These are phyloP conservation scores for Syritta pipiens DNA, from an alignment of 2,888 invertebrate genomes.

Conservation along the genomic window DNA sequence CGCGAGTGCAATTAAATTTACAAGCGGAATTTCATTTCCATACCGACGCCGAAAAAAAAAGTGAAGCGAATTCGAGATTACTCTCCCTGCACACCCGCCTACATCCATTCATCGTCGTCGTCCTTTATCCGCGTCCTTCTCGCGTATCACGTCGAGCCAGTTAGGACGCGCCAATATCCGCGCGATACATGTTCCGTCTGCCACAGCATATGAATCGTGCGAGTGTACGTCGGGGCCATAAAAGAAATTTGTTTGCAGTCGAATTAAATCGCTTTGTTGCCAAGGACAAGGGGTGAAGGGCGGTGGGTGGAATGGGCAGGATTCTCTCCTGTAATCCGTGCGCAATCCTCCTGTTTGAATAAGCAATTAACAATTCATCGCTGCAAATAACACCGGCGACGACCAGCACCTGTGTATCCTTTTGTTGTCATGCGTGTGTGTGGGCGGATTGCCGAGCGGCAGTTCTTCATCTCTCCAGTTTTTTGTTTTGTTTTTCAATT, in stretches of 20 bases:
- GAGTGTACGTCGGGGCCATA: conserved; percentile 31
- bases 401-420: conserved; percentile 25
- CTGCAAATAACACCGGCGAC: conserved; percentile 32
- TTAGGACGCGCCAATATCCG: conserved; percentile 13
- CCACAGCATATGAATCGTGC: conserved; percentile 30
- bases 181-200: conserved; percentile 20
- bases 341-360: conserved; percentile 52
- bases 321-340: too few species aligned
- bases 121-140: too few species aligned
- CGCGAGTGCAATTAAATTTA: conserved; percentile 64
- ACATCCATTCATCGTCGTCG: too few species aligned
- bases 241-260: conserved; percentile 59
- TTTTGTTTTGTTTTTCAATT: conserved; percentile 2
- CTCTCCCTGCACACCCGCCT: background rate
- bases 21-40: conserved; percentile 61
- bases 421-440: background rate
- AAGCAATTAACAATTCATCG: conserved; percentile 66
- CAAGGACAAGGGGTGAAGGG: conserved; percentile 19
- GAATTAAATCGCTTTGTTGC: conserved; percentile 58
- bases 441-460: background rate
- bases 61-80: background rate
- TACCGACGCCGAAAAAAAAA: conserved; percentile 20
- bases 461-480: background rate
- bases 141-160: conserved; percentile 47
- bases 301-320: background rate